Base-by-base conservation (phyloP, 1,140 invertebrate species). In the Conus betulinus region DNA sequence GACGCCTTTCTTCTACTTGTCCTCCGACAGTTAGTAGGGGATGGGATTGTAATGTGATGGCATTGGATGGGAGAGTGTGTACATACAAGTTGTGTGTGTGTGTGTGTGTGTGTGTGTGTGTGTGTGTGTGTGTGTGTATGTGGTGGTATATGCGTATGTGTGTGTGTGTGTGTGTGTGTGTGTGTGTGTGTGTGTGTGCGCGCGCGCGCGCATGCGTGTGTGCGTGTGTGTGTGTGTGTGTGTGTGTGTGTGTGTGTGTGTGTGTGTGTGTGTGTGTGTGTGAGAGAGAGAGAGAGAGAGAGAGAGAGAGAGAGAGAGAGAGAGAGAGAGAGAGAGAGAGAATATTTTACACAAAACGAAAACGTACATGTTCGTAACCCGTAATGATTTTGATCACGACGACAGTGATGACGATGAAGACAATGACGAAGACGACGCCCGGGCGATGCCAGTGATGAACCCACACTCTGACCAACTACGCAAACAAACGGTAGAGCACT, bases 81-180 rank as follows among this genome's bases (percentile, higher is more conserved):
- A n/a, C 10, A 23, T 63, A 20, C 0, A 20, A 13, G 4, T 13
- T 13, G 60, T 63, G 60, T 13, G 60, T 63, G 60, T 13, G 60
- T 78, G 74, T 20, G 74, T 78, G 74, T 78, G 74, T 78, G 74
- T 78, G 74, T 78, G 74, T 78, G 74, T 78, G 74, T 78, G 74
- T 78, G 74, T 78, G 74, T 81, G 78, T 81, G 17, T 74, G 17
- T 74, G 71, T n/a, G 20, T 74, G 17, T 25, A 6, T 20, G 71
- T 74, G 71, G 71, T 17, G 17, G 71, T 17, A 1, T 17, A 23
- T 17, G 71, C 1, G 71, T 17, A 6, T 17, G n/a, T 17, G 71
- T 17, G 71, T 17, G 78, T 39, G 78, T 81, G 78, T 39, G 78
- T 39, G 78, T 81, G 78, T 39, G 78, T 81, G 78, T 81, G 78